Evolutionary conservation across 2,797 vertebrate genomes (phyloP), one percentile per base, ranked within the genome.

Genomic region (Sebastes minor): DNA sequence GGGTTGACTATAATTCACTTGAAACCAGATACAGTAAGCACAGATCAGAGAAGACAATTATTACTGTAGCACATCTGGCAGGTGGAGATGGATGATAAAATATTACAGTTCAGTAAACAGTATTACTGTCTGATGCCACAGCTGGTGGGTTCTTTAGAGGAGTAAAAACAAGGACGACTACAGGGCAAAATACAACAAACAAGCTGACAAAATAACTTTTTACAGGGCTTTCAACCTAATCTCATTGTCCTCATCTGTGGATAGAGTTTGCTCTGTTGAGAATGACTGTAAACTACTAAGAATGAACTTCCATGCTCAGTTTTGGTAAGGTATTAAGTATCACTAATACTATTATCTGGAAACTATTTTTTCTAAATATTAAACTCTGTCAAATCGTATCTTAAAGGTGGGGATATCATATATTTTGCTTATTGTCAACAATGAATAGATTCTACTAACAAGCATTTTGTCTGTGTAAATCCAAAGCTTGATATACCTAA

Each of bases 41-140:
- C 75, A 71, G 68, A 86, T 90, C 78, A 84, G 78, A 84, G 78
- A 72, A 25, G 61, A 75, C 74, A 68, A 57, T 73, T 70, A 78
- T 79, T 22, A 27, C 11, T 42, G 13, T 46, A 46, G 42, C 73
- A 80, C 88, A 83, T 89, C 89, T 85, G 85, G 78, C 80, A 59
- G 75, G 38, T 69, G 55, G 59, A 81, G 20, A 27, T 4, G 61
- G 69, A 72, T 13, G 57, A 77, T 38, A 14, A 70, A 77, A 70
- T n/a, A 23, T 33, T 66, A 38, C 32, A 82, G 2, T 61, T 38
- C 22, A 25, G 61, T 52, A 76, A 86, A 74, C 53, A 71, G 27
- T 20, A 57, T 61, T 67, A 81, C 3, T 42, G n/a, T 67, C 35
- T 63, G 73, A 59, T 25, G 22, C 25, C 62, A 74, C 80, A 88